A percentile compares a stretch with the other conserved stretches of the same genome.
Evolutionary conservation across 1,140 invertebrate genomes (phyloP).

Genomic region (Diachasma alloeum): DNA sequence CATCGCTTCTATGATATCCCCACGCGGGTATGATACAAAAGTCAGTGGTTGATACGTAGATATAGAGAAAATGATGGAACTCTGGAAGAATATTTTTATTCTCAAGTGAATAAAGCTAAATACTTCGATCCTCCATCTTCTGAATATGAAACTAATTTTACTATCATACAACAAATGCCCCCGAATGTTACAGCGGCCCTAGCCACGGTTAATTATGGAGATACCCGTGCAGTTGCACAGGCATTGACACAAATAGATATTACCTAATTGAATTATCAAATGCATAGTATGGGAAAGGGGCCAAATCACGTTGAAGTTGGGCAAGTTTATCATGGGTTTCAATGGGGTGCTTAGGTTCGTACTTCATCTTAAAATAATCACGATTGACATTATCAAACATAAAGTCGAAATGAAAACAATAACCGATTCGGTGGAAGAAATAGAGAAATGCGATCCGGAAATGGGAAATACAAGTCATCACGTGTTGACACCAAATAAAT

Average conservation of each 20-base stretch:
- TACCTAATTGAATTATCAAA: background rate
- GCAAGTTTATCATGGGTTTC: too few relatives aligned
- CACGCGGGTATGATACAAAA: conserved; percentile 26
- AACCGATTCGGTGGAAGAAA: too few relatives aligned
- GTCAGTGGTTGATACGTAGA: conserved; percentile 20
- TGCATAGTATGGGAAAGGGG: too few relatives aligned
- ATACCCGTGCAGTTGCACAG: conserved; percentile 22
- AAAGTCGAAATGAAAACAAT: too few relatives aligned
- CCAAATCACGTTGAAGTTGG: too few relatives aligned
- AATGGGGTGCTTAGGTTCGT: too few relatives aligned
- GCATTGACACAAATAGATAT: conserved; percentile 29
- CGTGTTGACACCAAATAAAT: too few relatives aligned
- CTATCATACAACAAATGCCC: conserved; percentile 33
- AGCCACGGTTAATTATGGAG: conserved; percentile 15
- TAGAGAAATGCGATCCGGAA: too few relatives aligned
- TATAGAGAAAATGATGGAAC: conserved; percentile 6
- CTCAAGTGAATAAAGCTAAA: conserved; percentile 31
- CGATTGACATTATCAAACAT: too few relatives aligned
- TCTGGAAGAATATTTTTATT: conserved; percentile 31
- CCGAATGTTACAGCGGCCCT: conserved; percentile 15
- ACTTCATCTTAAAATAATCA: too few relatives aligned
- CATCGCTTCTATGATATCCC: conserved; percentile 34
- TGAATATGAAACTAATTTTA: conserved; percentile 33
- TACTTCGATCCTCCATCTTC: conserved; percentile 29
- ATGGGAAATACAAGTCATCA: too few relatives aligned